Conservation (phyloP, 2,888 invertebrate species). For the Nesidiocoris tenuis region DNA sequence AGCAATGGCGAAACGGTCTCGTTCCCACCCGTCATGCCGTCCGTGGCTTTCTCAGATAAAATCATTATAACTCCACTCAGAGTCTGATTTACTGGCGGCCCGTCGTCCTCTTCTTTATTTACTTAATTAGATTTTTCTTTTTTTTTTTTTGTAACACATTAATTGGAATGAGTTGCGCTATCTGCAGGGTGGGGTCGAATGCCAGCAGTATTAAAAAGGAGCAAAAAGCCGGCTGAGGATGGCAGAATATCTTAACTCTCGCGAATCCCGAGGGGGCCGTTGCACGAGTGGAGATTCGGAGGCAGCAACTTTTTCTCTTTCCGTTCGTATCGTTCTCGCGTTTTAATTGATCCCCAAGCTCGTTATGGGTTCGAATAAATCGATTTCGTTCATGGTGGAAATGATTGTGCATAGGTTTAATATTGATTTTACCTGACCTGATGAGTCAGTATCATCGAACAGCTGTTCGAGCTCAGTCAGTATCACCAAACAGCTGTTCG, state of each 20-base stretch:
- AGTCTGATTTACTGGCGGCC: slow-evolving; percentile 37
- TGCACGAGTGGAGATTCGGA: slow-evolving; percentile 2
- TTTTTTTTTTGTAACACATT: slow-evolving; percentile 20
- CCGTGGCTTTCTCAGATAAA: slow-evolving; percentile 41
- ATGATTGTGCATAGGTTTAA: too few species aligned
- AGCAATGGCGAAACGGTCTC: neutral
- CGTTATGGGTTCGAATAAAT: too few species aligned
- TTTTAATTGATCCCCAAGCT: too few species aligned
- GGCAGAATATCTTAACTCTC: slow-evolving; percentile 17
- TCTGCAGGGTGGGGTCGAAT: slow-evolving; percentile 5
- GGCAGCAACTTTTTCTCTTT: too few species aligned
- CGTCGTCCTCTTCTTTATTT: slow-evolving; percentile 16
- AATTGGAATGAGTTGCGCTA: slow-evolving; percentile 25
- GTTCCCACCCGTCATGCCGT: slow-evolving; percentile 4
- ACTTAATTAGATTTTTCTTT: slow-evolving; percentile 39
- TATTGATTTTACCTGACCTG: too few species aligned
- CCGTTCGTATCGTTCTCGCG: too few species aligned
- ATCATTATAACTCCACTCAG: slow-evolving; percentile 44
- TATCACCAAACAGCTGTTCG: too few species aligned
- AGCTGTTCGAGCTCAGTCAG: too few species aligned
- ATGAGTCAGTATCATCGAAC: too few species aligned
- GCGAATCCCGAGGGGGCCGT: slow-evolving; percentile 11
- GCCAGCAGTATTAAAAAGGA: neutral
- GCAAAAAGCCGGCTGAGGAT: neutral
- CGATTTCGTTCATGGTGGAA: too few species aligned